These are phyloP conservation scores for Pomatorhinus ruficollis DNA, from an alignment of 2,113 vertebrate species.

Conservation along the genomic window DNA sequence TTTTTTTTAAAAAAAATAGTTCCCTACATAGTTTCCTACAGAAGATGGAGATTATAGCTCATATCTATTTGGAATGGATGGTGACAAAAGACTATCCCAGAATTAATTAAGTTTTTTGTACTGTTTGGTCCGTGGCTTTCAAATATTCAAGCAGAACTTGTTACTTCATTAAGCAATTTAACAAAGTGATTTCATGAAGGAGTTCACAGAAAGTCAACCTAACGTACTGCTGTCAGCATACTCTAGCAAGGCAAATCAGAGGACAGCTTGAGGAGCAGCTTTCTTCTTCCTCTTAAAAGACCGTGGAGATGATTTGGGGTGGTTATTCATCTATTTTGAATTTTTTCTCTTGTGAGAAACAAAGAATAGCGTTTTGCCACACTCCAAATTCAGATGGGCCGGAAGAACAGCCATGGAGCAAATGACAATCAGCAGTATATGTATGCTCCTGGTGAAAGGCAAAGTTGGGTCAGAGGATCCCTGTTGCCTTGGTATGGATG, in stretches of 20 bases:
- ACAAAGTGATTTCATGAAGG: neutral
- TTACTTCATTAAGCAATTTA: neutral
- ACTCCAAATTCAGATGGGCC: neutral
- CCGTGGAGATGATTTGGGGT: neutral
- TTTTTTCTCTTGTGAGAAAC: neutral
- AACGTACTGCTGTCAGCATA: neutral
- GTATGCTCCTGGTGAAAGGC: neutral
- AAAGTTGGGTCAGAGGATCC: neutral
- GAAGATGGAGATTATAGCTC: neutral
- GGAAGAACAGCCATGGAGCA: neutral
- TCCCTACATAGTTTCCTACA: neutral
- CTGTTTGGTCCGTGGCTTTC: neutral
- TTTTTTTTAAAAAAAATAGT: neutral
- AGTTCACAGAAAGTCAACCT: neutral
- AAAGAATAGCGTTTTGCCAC: neutral
- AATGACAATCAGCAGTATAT: neutral
- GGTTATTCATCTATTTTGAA: neutral
- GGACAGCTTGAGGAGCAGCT: neutral
- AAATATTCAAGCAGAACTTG: neutral
- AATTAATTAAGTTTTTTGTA: neutral
- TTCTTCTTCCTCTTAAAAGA: neutral
- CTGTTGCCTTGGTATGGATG: neutral
- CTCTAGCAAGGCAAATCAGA: neutral
- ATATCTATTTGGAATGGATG: neutral
- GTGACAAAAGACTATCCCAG: neutral